phyloP scores from a whole-genome alignment of 2,113 vertebrate genomes.

The Dicaeum eximium region DNA sequence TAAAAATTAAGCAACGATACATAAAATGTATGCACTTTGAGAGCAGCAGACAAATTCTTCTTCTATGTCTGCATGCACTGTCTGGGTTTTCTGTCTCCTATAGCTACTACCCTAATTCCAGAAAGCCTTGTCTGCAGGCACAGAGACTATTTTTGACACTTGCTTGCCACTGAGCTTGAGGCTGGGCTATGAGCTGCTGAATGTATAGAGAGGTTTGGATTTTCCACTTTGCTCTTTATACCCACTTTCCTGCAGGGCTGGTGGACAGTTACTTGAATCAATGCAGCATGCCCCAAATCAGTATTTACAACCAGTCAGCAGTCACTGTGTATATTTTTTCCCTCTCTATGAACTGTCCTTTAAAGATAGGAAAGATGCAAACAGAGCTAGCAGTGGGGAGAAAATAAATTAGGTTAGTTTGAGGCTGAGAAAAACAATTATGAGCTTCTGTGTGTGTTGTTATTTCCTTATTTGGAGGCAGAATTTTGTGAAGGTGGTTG shows the following conservation, averaged over 20 bases:
- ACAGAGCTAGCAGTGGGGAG: not conserved
- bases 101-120: not conserved
- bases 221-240: slow-evolving; percentile 4
- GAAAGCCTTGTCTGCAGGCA: not conserved
- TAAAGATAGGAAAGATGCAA: not conserved
- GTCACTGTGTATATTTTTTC: not conserved
- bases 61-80: not conserved
- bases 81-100: not conserved
- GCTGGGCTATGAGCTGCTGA: not conserved
- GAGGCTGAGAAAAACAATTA: not conserved
- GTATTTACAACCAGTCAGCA: not conserved
- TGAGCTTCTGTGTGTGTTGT: not conserved
- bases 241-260: not conserved
- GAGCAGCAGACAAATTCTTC: not conserved
- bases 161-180: not conserved
- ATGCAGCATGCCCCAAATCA: not conserved
- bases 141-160: slow-evolving; percentile 23
- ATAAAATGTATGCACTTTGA: not conserved
- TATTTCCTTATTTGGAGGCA: not conserved
- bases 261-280: not conserved
- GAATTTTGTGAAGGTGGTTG: not conserved
- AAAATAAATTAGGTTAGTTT: not conserved
- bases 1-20: not conserved
- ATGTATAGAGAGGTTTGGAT: not conserved
- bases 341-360: not conserved